phyloP scores from a whole-genome alignment of 2,797 vertebrate genomes.

The Kryptolebias ocellatus region DNA sequence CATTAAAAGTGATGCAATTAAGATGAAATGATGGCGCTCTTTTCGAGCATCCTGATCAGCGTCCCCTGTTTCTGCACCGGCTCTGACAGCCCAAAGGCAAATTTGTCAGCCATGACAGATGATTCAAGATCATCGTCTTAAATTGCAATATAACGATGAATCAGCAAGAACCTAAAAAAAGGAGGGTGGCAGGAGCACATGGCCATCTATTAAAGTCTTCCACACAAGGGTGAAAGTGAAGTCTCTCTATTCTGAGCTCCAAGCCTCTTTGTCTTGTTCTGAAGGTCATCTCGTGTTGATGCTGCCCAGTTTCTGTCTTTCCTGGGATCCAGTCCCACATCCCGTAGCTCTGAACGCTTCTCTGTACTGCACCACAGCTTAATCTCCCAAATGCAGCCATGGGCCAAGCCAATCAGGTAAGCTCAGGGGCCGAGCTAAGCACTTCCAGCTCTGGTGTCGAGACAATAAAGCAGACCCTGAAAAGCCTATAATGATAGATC shows the following conservation, averaged over 20 bases:
- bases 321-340: constrained; percentile 64
- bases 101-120: constrained; percentile 52
- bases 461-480: constrained; percentile 30
- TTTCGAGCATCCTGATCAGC: constrained; percentile 43
- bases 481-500: neutral
- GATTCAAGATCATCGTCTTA: constrained; percentile 57
- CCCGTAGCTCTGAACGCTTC: constrained; percentile 56
- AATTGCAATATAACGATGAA: constrained; percentile 46
- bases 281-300: constrained; percentile 73
- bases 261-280: constrained; percentile 60
- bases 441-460: constrained; percentile 47
- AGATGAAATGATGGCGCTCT: constrained; percentile 37
- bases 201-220: constrained; percentile 43
- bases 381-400: constrained; percentile 76
- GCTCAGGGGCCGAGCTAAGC: constrained; percentile 46
- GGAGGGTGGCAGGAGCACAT: constrained; percentile 13
- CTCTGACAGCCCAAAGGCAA: constrained; percentile 21
- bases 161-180: constrained; percentile 44
- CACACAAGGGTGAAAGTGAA: constrained; percentile 55
- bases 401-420: constrained; percentile 67
- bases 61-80: constrained; percentile 10
- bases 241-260: constrained; percentile 71
- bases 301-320: constrained; percentile 66
- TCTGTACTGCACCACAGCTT: constrained; percentile 70
- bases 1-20: constrained; percentile 41